phyloP scores from a whole-genome alignment of 1,140 invertebrate species.

The Lordiphosa mommai region DNA sequence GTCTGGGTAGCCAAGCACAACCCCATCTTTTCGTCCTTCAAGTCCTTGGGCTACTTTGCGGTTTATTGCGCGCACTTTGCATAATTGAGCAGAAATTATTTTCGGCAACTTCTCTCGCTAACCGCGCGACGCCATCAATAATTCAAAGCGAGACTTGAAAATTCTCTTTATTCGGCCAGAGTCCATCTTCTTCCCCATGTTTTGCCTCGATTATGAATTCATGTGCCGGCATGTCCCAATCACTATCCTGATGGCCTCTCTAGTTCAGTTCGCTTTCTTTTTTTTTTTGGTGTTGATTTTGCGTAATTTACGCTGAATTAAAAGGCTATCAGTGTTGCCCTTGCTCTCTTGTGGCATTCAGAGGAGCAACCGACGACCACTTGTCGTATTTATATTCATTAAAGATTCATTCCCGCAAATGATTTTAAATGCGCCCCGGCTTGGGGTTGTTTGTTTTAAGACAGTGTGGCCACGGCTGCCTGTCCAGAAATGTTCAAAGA shows the following conservation, averaged over 20 bases:
- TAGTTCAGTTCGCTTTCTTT: slow-evolving; percentile 19
- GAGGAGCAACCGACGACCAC: slow-evolving; percentile 20
- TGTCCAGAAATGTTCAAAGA: not conserved
- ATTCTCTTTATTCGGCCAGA: slow-evolving; percentile 57
- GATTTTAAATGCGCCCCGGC: slow-evolving; percentile 37
- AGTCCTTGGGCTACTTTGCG: slow-evolving; percentile 54
- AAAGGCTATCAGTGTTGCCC: slow-evolving; percentile 57
- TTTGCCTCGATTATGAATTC: slow-evolving; percentile 54
- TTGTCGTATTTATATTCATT: slow-evolving; percentile 67
- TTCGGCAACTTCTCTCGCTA: slow-evolving; percentile 35
- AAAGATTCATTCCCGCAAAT: slow-evolving; percentile 59
- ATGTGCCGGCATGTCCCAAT: slow-evolving; percentile 61
- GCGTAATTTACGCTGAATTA: slow-evolving; percentile 70
- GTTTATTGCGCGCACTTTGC: slow-evolving; percentile 75
- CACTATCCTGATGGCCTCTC: slow-evolving; percentile 27
- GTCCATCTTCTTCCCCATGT: not conserved
- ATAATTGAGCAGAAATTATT: slow-evolving; percentile 71
- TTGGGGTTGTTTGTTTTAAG: slow-evolving; percentile 10
- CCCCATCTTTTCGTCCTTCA: slow-evolving; percentile 13
- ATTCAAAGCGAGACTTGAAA: slow-evolving; percentile 63
- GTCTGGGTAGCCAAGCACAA: slow-evolving; percentile 2
- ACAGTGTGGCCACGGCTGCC: too few species aligned
- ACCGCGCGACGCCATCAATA: slow-evolving; percentile 49
- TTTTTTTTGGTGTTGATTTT: slow-evolving; percentile 55
- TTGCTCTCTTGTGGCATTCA: slow-evolving; percentile 2